phyloP scores from a whole-genome alignment of 2,888 invertebrate genomes.

The Spodoptera exigua region DNA sequence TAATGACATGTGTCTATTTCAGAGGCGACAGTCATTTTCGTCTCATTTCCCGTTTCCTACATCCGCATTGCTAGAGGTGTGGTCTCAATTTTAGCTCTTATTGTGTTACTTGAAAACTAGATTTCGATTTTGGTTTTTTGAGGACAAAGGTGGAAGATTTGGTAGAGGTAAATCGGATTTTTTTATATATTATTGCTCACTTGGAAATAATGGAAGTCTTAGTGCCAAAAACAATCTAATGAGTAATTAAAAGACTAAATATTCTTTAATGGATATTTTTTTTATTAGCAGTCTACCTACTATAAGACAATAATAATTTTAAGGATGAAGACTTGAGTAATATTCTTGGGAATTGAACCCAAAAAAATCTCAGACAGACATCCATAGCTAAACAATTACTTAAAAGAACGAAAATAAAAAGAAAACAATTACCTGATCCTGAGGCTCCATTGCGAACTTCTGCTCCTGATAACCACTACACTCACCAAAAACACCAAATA shows the following conservation, averaged over 20 bases:
- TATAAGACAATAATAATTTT: no score
- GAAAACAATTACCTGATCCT: slow-evolving; percentile 90
- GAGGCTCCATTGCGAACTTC: slow-evolving; percentile 97
- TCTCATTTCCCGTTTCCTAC: slow-evolving; percentile 40
- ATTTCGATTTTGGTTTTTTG: background rate
- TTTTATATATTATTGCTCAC: no score
- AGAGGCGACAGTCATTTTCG: slow-evolving; percentile 37
- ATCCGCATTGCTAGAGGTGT: slow-evolving; percentile 46
- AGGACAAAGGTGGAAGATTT: no score
- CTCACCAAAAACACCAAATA: slow-evolving; percentile 75
- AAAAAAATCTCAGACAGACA: background rate
- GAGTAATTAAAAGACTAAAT: no score
- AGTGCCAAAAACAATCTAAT: no score
- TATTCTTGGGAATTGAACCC: background rate
- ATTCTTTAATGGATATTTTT: no score
- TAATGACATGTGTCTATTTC: slow-evolving; percentile 47
- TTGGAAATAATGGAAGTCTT: no score
- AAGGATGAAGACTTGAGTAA: no score
- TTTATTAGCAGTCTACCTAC: no score
- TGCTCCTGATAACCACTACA: slow-evolving; percentile 90
- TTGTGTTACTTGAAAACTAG: slow-evolving; percentile 10
- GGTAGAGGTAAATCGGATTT: no score
- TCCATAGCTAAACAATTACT: background rate
- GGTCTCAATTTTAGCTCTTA: slow-evolving; percentile 34
- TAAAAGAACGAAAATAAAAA: background rate